Conservation (phyloP, 2,797 vertebrate genomes). For the Coilia nasus region DNA sequence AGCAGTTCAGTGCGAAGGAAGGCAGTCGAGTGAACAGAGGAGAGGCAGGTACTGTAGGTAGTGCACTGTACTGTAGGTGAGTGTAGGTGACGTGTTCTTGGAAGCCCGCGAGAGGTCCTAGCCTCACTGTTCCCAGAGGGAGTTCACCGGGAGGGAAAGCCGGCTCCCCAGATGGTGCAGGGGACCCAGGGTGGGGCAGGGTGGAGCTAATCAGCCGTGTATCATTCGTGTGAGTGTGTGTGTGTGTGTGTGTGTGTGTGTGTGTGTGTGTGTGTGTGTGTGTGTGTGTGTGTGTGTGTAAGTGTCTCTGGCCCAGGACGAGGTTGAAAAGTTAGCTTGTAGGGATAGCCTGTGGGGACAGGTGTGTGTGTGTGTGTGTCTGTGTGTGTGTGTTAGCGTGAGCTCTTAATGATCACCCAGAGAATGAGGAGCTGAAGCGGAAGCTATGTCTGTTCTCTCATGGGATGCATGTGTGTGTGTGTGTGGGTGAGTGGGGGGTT, state of each 20-base stretch:
- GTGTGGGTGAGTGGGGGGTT: too few relatives aligned
- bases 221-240: not conserved
- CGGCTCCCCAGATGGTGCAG: not conserved
- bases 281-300: not conserved
- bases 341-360: not conserved
- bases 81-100: not conserved
- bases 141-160: constrained; percentile 11
- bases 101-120: not conserved
- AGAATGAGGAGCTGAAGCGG: too few relatives aligned
- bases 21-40: not conserved
- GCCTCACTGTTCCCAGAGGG: not conserved
- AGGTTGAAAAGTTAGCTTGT: not conserved
- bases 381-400: not conserved
- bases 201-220: not conserved
- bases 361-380: not conserved
- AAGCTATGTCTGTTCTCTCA: not conserved
- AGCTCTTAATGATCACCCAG: too few relatives aligned
- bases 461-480: not conserved
- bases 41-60: not conserved
- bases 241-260: not conserved
- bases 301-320: not conserved
- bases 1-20: constrained; percentile 5
- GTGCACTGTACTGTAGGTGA: not conserved
- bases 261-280: too few relatives aligned
- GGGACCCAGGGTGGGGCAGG: not conserved